Conservation (phyloP, 2,797 vertebrate genomes). For the Sebastes trivittatus region DNA sequence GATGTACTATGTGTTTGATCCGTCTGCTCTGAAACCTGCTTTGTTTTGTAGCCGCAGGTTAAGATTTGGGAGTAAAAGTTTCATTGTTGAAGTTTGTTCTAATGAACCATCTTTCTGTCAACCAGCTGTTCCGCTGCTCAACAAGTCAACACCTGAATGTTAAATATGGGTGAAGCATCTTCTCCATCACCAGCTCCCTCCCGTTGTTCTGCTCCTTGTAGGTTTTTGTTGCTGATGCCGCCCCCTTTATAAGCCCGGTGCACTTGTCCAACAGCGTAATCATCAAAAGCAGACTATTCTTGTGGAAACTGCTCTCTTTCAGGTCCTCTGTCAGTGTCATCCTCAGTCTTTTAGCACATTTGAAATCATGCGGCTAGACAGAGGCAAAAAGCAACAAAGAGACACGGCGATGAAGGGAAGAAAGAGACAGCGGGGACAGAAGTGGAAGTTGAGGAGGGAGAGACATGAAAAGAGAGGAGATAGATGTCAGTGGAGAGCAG, state of each 20-base stretch:
- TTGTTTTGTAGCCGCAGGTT: too few species aligned
- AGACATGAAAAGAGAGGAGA: background rate
- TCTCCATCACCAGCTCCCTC: background rate
- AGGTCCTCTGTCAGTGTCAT: background rate
- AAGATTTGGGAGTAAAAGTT: too few species aligned
- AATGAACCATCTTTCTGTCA: too few species aligned
- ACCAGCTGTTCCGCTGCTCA: too few species aligned
- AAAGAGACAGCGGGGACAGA: background rate
- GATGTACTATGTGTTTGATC: too few species aligned
- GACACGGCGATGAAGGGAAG: background rate
- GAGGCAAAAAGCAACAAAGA: background rate
- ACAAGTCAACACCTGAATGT: too few species aligned
- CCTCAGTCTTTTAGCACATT: background rate
- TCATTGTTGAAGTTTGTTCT: too few species aligned
- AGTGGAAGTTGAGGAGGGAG: too few species aligned
- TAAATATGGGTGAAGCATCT: background rate
- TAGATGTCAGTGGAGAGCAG: background rate
- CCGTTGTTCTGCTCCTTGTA: background rate
- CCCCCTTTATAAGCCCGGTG: background rate
- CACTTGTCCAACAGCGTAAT: background rate
- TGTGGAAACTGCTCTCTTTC: background rate
- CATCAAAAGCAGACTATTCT: background rate
- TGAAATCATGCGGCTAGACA: background rate
- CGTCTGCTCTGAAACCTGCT: too few species aligned
- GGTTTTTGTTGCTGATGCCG: background rate